Evolutionary conservation across 2,113 vertebrate genomes (phyloP), one percentile per base, ranked within the genome.

Genomic region (Ictidomys tridecemlineatus): DNA sequence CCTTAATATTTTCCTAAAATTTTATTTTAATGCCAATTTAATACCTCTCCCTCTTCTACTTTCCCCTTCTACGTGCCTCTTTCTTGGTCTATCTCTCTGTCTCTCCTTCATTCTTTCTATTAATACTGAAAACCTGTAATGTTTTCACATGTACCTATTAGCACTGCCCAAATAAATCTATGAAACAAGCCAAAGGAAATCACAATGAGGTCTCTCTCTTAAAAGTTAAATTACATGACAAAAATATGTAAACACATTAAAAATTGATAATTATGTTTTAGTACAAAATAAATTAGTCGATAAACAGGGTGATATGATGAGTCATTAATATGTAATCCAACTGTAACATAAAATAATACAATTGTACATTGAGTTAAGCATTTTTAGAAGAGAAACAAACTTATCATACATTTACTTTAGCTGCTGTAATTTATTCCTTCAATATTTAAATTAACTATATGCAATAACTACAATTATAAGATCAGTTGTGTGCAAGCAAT

Each of bases 41-140:
- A 3, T 67, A 34, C 45, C 22, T 11, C 2, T 4, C 4, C 10
- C 5, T 2, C 3, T 3, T 1, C 17, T 3, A 1, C 12, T 32
- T 34, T 32, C 11, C 8, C 24, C 30, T 73, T 18, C 26, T 13
- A 48, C 42, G 3, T 3, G 3, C 13, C 26, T 24, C 0, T 74
- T 3, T 53, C 51, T 53, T 14, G 45, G 45, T 53, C 51, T 53
- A 3, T 3, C 48, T 51, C 12, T 18, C 26, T 18, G 58, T 34
- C 4, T 3, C 5, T 18, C 34, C 16, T 0, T 74, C 20, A 37
- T 28, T 51, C 22, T 56, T 22, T 53, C n/a, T 80, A 26, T 32
- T 74, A 65, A 73, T 85, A 11, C 9, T 34, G 56, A 83, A 89
- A 17, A 30, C 4, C 48, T 76, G 45, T 4, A 63, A 26, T n/a